Conservation (phyloP, 92 coral and sea anemone species). For the Siderastrea radians region DNA sequence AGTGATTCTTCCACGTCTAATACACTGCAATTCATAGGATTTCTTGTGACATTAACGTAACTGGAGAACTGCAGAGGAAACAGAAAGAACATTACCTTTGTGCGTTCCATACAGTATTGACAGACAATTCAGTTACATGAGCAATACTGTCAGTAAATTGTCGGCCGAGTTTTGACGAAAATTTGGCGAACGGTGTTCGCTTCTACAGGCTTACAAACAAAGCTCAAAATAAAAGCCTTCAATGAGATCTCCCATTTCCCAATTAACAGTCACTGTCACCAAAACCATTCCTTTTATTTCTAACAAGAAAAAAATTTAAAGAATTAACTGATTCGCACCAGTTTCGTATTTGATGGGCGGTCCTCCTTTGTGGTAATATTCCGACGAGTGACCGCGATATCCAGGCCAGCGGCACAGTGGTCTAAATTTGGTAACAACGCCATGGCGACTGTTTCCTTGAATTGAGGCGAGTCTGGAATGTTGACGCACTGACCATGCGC, state of each 20-base stretch:
- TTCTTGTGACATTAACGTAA: background rate
- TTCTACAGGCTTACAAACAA: too few relatives aligned
- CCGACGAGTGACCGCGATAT: background rate
- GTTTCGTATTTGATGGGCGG: background rate
- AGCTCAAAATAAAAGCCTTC: too few relatives aligned
- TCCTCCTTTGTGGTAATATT: background rate
- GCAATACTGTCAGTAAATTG: background rate
- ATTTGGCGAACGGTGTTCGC: background rate
- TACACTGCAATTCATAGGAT: conserved; percentile 5
- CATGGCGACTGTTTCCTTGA: conserved; percentile 7
- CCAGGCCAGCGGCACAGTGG: conserved; percentile 14
- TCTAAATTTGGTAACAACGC: conserved; percentile 15
- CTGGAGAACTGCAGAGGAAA: conserved; percentile 19
- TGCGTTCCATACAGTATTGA: background rate
- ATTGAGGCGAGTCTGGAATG: background rate
- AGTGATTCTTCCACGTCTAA: conserved; percentile 3
- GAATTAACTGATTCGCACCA: background rate
- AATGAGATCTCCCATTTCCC: too few relatives aligned
- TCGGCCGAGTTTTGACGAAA: background rate
- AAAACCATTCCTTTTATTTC: too few relatives aligned
- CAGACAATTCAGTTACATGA: too few relatives aligned
- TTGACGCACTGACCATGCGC: conserved; percentile 17
- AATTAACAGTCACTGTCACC: too few relatives aligned
- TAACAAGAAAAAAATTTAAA: background rate
- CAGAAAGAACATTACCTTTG: background rate